These are phyloP conservation scores for Otolemur crassicaudatus DNA, from an alignment of 2,797 vertebrate genomes.

Conservation along the genomic window DNA sequence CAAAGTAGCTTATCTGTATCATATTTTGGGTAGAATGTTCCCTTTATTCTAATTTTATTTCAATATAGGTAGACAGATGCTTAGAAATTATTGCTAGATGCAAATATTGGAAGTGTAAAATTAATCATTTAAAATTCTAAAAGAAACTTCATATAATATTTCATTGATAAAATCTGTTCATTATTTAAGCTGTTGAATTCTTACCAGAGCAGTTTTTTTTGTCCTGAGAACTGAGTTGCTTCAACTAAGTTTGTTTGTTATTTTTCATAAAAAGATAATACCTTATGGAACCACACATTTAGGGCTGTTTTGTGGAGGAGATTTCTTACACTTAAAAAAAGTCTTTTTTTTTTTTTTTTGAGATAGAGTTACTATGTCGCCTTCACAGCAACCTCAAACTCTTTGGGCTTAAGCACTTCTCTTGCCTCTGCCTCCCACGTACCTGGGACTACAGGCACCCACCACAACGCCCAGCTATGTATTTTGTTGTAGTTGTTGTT, in stretches of 20 bases:
- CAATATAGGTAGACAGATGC: background rate
- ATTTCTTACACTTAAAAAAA: slow-evolving; percentile 16
- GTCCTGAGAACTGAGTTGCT: background rate
- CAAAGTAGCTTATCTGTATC: slow-evolving; percentile 63
- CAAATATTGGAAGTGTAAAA: slow-evolving; percentile 28
- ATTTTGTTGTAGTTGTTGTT: too few species aligned
- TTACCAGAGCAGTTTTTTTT: slow-evolving; percentile 48
- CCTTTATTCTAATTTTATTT: slow-evolving; percentile 65
- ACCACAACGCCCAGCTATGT: too few species aligned
- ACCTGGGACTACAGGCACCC: too few species aligned
- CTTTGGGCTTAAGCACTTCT: too few species aligned
- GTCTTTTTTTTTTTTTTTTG: background rate
- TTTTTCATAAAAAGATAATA: slow-evolving; percentile 16
- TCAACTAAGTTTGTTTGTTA: background rate
- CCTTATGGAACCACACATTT: slow-evolving; percentile 23
- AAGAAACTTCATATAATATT: slow-evolving; percentile 38
- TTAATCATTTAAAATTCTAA: slow-evolving; percentile 36
- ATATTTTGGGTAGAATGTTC: slow-evolving; percentile 54
- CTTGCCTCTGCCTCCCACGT: too few species aligned
- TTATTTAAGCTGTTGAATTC: slow-evolving; percentile 18
- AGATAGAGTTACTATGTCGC: too few species aligned
- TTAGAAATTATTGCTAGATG: slow-evolving; percentile 35
- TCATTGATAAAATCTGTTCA: background rate
- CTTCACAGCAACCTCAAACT: too few species aligned
- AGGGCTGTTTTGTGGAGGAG: background rate